Base-by-base conservation (phyloP, 1,140 invertebrate species). In the Sipha flava region DNA sequence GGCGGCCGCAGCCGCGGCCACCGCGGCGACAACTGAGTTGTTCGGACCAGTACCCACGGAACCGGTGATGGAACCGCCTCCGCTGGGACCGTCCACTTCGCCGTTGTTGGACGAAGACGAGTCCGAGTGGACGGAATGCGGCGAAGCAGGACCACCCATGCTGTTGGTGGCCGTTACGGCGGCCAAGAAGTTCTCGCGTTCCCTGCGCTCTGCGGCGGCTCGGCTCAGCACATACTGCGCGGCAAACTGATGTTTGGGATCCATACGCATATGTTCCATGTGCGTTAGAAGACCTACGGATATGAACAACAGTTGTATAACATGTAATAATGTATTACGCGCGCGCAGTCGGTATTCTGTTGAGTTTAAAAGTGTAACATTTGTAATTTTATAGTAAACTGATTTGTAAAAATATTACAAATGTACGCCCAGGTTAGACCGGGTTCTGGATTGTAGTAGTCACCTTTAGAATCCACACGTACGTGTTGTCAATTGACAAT, bases 201-300 rank as follows among this genome's bases (percentile, higher is more conserved):
- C 94, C 81, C 94, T 88, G 83, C 94, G 89, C 83, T 96, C 94
- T 29, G 94, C 95, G 7, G 95, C 95, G 10, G 94, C 95, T 82
- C 94, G 87, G 81, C 93, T 95, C 72, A 96, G 88, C 26, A 96
- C 94, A 85, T 96, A 96, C 85, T 97, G 95, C 31, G 95, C 95
- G 43, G 95, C 95, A 84, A 96, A 96, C 85, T 96, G 95, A 89
- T 96, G 95, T 86, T 96, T 97, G 3, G 95, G 94, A 86, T 97
- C 95, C 94, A 96, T 96, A 83, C 95, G 90, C 95, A 96, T 96
- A 84, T 96, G 94, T 84, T 97, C 95, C 95, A 97, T 96, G 85
- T 97, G 95, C 81, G 92, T 93, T 73, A 97, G 88, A 31, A 97
- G 88, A 85, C 94, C 95, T 96, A 86, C 45, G 85, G 84, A 82